phyloP scores from a whole-genome alignment of 2,797 vertebrate genomes.

The Molossus molossus region DNA sequence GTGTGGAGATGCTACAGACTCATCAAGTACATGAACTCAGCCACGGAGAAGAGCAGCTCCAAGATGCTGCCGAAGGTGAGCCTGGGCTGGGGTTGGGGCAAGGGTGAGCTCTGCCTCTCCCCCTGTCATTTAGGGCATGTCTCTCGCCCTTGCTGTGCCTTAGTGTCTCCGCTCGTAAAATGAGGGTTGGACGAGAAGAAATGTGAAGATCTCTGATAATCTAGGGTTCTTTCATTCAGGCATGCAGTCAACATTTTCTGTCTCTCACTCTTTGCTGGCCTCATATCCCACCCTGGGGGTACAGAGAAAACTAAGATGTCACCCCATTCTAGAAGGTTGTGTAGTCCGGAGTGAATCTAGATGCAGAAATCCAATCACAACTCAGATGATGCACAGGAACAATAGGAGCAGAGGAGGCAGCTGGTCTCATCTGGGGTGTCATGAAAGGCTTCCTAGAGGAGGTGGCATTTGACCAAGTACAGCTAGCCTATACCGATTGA shows the following conservation, averaged over 20 bases:
- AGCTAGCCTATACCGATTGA: too few relatives aligned
- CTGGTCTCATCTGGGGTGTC: background rate
- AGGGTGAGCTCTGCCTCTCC: background rate
- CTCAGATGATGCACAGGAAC: background rate
- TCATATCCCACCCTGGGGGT: background rate
- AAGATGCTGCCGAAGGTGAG: constrained; percentile 86
- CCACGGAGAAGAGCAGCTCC: background rate
- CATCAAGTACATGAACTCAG: constrained; percentile 82
- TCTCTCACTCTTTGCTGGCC: background rate
- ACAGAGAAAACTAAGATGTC: background rate
- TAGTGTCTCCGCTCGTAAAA: constrained; percentile 5
- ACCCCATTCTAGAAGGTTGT: background rate
- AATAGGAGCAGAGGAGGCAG: background rate
- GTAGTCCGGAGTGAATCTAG: background rate
- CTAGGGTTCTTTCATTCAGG: background rate
- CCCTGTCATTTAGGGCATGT: background rate
- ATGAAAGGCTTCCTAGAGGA: constrained; percentile 35
- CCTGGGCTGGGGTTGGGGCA: fast-evolving
- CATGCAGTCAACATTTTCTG: too few relatives aligned
- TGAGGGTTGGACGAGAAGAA: background rate
- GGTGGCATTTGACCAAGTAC: background rate
- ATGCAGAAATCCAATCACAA: background rate
- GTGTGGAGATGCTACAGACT: constrained; percentile 88
- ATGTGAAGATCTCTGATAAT: background rate
- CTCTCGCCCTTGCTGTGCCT: background rate